These are phyloP conservation scores for Sesamia nonagrioides DNA, from an alignment of 1,140 invertebrate species.

Conservation along the genomic window DNA sequence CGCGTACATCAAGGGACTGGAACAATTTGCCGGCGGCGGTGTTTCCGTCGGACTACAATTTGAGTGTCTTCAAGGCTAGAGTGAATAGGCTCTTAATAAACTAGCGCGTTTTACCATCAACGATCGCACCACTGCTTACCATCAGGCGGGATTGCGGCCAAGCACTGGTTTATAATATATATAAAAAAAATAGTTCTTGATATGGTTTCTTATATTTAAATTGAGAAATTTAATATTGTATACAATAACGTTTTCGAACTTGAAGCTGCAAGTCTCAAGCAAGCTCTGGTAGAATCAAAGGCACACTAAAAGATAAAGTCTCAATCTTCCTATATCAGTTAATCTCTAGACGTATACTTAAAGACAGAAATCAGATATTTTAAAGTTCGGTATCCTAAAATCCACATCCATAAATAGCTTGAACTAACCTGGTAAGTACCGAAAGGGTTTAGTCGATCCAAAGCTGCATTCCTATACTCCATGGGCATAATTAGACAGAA, in stretches of 20 bases:
- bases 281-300: not conserved
- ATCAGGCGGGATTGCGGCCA: too few relatives aligned
- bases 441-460: conserved; percentile 39
- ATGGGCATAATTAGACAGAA: too few relatives aligned
- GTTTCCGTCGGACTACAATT: too few relatives aligned
- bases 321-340: not conserved
- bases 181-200: not conserved
- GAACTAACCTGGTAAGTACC: conserved; percentile 4
- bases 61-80: too few relatives aligned
- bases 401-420: conserved; percentile 17
- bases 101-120: too few relatives aligned
- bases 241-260: not conserved
- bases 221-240: not conserved
- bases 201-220: not conserved
- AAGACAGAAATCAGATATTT: conserved; percentile 33
- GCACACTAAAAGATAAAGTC: conserved; percentile 12
- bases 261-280: not conserved
- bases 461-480: not conserved
- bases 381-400: conserved; percentile 13
- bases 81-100: too few relatives aligned
- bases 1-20: too few relatives aligned
- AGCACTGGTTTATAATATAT: too few relatives aligned
- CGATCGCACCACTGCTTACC: too few relatives aligned
- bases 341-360: not conserved
- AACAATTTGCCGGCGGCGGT: too few relatives aligned